Conservation (phyloP, 1,140 invertebrate genomes). For the Pachypeltis micranthus region DNA sequence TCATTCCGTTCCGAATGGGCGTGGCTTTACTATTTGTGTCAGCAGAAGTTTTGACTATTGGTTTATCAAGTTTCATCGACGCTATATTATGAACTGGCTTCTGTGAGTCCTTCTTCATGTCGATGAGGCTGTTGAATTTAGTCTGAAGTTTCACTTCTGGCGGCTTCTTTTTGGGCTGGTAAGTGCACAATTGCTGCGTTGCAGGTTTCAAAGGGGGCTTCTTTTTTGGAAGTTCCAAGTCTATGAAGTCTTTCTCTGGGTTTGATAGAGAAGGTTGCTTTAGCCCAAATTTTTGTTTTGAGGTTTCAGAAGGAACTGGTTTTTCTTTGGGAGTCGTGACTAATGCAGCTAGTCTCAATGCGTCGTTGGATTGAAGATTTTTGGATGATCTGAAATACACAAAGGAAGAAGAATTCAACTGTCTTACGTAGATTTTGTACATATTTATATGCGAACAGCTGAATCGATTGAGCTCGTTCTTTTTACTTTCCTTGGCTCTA, state of each 20-base stretch:
- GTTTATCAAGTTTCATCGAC: too few relatives aligned
- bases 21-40: too few relatives aligned
- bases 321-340: neutral
- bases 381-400: neutral
- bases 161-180: neutral
- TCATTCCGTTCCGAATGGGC: too few relatives aligned
- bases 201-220: neutral
- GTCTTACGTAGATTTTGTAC: too few relatives aligned
- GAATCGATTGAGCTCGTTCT: too few relatives aligned
- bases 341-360: constrained; percentile 3
- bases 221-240: neutral
- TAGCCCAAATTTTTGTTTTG: neutral
- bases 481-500: too few relatives aligned
- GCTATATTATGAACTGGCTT: neutral
- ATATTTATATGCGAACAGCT: too few relatives aligned
- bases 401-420: constrained; percentile 2
- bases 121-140: constrained; percentile 3
- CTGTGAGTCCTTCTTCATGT: constrained; percentile 1
- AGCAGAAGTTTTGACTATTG: too few relatives aligned
- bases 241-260: neutral
- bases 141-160: neutral
- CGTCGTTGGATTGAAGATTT: constrained; percentile 11
- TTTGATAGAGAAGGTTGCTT: neutral
- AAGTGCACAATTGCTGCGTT: neutral
- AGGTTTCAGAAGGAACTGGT: neutral